Evolutionary conservation across 92 coral and sea anemone genomes (phyloP).

Genomic region (Bergia puertoricense): DNA sequence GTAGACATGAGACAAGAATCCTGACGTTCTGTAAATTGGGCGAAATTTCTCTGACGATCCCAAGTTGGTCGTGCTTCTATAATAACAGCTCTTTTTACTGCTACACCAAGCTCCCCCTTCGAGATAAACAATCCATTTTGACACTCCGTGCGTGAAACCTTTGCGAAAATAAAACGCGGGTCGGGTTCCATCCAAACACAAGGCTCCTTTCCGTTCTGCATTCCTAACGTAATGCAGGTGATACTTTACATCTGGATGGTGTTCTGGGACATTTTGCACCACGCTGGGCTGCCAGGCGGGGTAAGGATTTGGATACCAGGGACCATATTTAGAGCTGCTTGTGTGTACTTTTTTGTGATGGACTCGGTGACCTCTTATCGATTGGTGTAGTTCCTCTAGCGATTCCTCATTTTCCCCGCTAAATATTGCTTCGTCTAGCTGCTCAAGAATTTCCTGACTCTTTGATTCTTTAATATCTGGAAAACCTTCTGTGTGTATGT

Average conservation of each 20-base stretch:
- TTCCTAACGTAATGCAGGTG: conserved; percentile 47
- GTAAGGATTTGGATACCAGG: conserved; percentile 40
- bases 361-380: conserved; percentile 14
- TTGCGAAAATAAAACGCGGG: conserved; percentile 78
- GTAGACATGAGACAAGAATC: conserved; percentile 62
- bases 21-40: conserved; percentile 60
- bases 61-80: conserved; percentile 63
- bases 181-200: conserved; percentile 88
- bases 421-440: conserved; percentile 59
- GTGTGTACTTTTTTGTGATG: conserved; percentile 24
- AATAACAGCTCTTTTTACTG: conserved; percentile 66
- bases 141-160: conserved; percentile 64
- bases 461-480: conserved; percentile 13
- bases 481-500: not conserved
- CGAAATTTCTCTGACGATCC: conserved; percentile 71
- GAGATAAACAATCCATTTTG: conserved; percentile 83
- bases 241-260: conserved; percentile 31
- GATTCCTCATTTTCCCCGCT: conserved; percentile 51
- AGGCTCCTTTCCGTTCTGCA: conserved; percentile 76
- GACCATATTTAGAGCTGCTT: conserved; percentile 22
- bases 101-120: conserved; percentile 99
- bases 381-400: conserved; percentile 3
- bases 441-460: conserved; percentile 61
- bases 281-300: conserved; percentile 18
- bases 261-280: not conserved